Conservation (phyloP, 1,140 invertebrate genomes). For the Drosophila baimaii region DNA sequence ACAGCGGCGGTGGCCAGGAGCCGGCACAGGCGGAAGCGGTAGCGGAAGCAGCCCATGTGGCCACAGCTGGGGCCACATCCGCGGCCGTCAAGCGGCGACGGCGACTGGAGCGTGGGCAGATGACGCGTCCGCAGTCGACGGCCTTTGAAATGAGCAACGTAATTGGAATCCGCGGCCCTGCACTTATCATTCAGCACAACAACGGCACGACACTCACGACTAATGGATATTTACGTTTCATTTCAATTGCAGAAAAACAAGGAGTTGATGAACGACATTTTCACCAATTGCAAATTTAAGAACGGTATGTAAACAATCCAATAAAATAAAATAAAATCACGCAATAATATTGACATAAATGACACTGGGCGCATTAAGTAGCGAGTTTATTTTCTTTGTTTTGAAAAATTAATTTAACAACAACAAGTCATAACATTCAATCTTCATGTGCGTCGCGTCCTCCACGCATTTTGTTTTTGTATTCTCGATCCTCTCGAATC, state of each 20-base stretch:
- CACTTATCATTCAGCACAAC: conserved; percentile 9
- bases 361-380: background rate
- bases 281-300: conserved; percentile 88
- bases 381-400: no score
- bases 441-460: no score
- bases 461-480: no score
- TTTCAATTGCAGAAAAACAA: conserved; percentile 88
- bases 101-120: conserved; percentile 52
- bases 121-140: conserved; percentile 60
- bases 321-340: no score
- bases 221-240: conserved; percentile 61
- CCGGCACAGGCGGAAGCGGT: conserved; percentile 1
- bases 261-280: conserved; percentile 88
- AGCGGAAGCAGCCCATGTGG: conserved; percentile 3
- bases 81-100: conserved; percentile 60
- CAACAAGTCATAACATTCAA: no score
- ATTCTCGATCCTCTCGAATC: no score
- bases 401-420: no score
- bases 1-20: conserved; percentile 39
- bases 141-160: conserved; percentile 75
- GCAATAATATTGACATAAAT: background rate
- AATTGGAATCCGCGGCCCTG: conserved; percentile 51
- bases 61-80: conserved; percentile 60
- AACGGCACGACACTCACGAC: background rate
- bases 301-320: conserved; percentile 85